Evolutionary conservation across 1,140 invertebrate genomes (phyloP).

Genomic region (Thalassaphorura encarpata): DNA sequence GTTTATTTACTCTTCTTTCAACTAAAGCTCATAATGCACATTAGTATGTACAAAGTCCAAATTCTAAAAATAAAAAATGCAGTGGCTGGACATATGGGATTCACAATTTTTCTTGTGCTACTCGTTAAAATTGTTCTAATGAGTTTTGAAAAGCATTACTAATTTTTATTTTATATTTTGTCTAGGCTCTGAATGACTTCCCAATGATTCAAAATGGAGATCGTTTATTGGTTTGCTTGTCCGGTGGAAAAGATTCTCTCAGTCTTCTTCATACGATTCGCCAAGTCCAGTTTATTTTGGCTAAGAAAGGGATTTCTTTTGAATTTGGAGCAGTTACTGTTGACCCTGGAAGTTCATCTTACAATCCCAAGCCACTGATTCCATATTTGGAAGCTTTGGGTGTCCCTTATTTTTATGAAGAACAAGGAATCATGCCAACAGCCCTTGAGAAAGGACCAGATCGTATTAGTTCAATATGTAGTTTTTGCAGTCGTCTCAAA

Average conservation of each 20-base stretch:
- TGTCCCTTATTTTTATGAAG: slow-evolving; percentile 62
- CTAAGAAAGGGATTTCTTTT: slow-evolving; percentile 63
- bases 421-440: slow-evolving; percentile 39
- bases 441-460: slow-evolving; percentile 25
- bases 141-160: too few relatives aligned
- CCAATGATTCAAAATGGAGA: slow-evolving; percentile 77
- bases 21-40: too few relatives aligned
- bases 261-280: slow-evolving; percentile 69
- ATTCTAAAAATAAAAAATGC: too few relatives aligned
- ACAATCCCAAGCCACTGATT: slow-evolving; percentile 55
- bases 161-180: too few relatives aligned
- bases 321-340: slow-evolving; percentile 64
- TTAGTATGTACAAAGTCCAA: too few relatives aligned
- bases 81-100: too few relatives aligned
- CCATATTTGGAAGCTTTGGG: slow-evolving; percentile 55
- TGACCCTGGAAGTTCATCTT: slow-evolving; percentile 50
- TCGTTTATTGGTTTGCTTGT: slow-evolving; percentile 35
- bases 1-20: too few relatives aligned
- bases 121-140: too few relatives aligned
- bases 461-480: slow-evolving; percentile 48
- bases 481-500: slow-evolving; percentile 57
- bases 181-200: slow-evolving; percentile 66
- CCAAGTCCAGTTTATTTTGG: slow-evolving; percentile 69
- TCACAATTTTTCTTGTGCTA: too few relatives aligned
- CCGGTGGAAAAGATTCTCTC: slow-evolving; percentile 68